phyloP scores from a whole-genome alignment of 2,888 invertebrate species.

The Callimorpha dominula region DNA sequence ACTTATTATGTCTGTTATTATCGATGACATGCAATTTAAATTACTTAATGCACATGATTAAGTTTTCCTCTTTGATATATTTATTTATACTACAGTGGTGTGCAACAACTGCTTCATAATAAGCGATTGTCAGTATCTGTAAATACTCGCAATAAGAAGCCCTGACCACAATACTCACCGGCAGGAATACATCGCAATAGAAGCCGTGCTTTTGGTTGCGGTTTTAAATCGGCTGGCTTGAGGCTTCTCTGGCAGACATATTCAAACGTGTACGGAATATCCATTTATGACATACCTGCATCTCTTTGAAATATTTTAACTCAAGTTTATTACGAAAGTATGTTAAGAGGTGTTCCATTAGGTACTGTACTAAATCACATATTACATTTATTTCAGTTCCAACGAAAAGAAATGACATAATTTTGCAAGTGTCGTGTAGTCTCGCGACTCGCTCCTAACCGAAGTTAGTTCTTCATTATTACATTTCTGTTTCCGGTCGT shows the following conservation, averaged over 20 bases:
- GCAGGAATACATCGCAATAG: neutral
- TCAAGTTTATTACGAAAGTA: neutral
- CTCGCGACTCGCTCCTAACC: conserved; percentile 61
- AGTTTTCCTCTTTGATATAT: conserved; percentile 36
- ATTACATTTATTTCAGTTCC: conserved; percentile 41
- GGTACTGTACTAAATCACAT: conserved; percentile 36
- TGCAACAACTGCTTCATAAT: neutral
- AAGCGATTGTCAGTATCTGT: neutral
- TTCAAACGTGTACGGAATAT: neutral
- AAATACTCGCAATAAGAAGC: neutral
- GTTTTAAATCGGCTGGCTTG: neutral
- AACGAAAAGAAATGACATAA: conserved; percentile 68
- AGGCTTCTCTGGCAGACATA: neutral
- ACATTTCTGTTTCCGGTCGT: conserved; percentile 82
- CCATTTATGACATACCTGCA: neutral
- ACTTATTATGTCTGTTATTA: conserved; percentile 45
- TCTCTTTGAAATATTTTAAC: neutral
- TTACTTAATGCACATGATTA: conserved; percentile 28
- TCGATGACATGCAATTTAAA: conserved; percentile 53
- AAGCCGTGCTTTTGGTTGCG: neutral
- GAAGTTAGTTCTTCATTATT: conserved; percentile 80
- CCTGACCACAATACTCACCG: neutral
- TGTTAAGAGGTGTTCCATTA: conserved; percentile 23
- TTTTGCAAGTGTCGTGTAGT: conserved; percentile 62
- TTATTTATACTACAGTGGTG: neutral